Base-by-base conservation (phyloP, 1,140 invertebrate genomes). In the Chelonus insularis region DNA sequence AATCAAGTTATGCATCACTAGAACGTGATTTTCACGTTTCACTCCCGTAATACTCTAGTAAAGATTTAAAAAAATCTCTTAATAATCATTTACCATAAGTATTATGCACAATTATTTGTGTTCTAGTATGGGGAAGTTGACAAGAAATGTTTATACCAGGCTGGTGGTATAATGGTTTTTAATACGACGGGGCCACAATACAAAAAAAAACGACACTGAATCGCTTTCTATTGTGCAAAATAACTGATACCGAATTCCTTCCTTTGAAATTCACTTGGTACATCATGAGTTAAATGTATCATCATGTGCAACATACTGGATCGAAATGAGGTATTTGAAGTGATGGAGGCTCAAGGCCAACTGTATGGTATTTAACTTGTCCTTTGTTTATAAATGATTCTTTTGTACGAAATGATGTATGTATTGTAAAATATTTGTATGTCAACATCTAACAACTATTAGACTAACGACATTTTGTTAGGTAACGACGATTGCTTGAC, bases 1-100 rank as follows among this genome's bases (percentile, higher is more conserved):
- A 18, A 69, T 59, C 1, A 67, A 21, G 62, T 65, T 67, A 43
- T 68, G 67, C 23, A 69, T 62, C 20, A 63, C 67, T 32, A 69
- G 43, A 11, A 57, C 50, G 39, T 63, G 65, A 4, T 50, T n/a
- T n/a, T n/a, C n/a, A n/a, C n/a, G n/a, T 55, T 36, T 54, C 58
- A 8, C 41, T 9, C n/a, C 65, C 63, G 52, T 67, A 65, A 25
- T 60, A 23, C 6, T 47, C 11, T 55, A 69, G 68, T 34, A 62
- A 34, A 55, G 70, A 58, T 18, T 16, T n/a, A 37, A 72, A 64
- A 60, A 73, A 72, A 37, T 48, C 57, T 41, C 59, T 57, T 18
- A 73, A 62, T 51, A 68, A 61, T 8, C 16, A 2, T 54, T 63
- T 64, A 0, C 65, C 66, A 64, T 70, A 70, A 20, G 61, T 18